Percentiles rank a stretch among this genome's conserved stretches.
Conservation (phyloP, 2,797 vertebrate genomes). For the Enteromius thamalakanensis region DNA sequence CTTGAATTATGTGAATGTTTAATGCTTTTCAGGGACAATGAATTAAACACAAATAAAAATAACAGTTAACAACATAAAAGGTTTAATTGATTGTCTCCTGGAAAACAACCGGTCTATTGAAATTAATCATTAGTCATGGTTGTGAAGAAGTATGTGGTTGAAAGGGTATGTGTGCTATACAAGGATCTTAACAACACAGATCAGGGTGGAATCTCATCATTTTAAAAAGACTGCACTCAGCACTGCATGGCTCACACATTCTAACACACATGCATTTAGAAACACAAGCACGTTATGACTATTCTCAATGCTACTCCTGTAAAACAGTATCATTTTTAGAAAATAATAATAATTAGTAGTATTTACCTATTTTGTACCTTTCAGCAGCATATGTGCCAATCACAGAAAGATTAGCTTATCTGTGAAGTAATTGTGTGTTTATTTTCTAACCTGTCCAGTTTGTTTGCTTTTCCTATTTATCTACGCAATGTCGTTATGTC, state of each 20-base stretch:
- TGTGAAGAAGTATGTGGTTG: not conserved
- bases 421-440: not conserved
- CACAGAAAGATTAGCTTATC: slow-evolving; percentile 28
- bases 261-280: not conserved
- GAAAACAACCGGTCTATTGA: slow-evolving; percentile 29
- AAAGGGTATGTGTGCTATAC: not conserved
- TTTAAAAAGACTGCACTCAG: not conserved
- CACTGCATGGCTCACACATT: not conserved
- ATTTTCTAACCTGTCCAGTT: slow-evolving; percentile 14
- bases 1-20: slow-evolving; percentile 16
- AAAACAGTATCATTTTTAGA: not conserved
- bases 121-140: slow-evolving; percentile 25
- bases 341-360: not conserved
- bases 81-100: slow-evolving; percentile 31
- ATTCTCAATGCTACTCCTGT: not conserved
- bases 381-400: not conserved
- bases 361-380: not conserved
- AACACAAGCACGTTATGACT: not conserved
- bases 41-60: slow-evolving; percentile 32
- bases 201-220: slow-evolving; percentile 7
- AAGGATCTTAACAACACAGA: not conserved
- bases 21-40: slow-evolving; percentile 28
- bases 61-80: slow-evolving; percentile 30
- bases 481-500: not conserved
- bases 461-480: slow-evolving; percentile 39